phyloP scores from a whole-genome alignment of 2,797 vertebrate species.

The Corythornis leucogaster region DNA sequence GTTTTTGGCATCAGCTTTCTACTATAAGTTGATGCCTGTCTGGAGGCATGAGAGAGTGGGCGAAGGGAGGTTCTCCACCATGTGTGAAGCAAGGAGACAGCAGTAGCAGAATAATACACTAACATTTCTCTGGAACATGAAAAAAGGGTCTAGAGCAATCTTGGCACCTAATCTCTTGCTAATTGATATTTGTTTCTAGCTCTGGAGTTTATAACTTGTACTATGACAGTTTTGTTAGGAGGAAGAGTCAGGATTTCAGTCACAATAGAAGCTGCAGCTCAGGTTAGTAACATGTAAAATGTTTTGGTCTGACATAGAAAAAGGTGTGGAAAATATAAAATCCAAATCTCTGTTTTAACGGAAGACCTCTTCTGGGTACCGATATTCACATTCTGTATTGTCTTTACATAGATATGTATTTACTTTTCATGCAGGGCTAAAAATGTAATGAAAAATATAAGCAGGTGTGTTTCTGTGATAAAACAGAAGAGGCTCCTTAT shows the following conservation, averaged over 20 bases:
- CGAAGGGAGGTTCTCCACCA: slow-evolving; percentile 1
- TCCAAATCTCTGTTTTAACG: not conserved
- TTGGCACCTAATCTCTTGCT: not conserved
- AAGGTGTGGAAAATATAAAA: not conserved
- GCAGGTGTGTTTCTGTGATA: not conserved
- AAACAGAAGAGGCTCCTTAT: not conserved
- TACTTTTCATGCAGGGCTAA: not conserved
- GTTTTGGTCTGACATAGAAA: not conserved
- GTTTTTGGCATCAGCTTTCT: slow-evolving; percentile 53
- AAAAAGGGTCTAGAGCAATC: not conserved
- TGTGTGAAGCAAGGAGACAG: slow-evolving; percentile 2
- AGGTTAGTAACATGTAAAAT: not conserved
- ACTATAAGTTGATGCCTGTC: slow-evolving; percentile 43
- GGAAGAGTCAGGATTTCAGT: not conserved
- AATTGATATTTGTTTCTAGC: not conserved
- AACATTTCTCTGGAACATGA: not conserved
- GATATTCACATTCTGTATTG: not conserved
- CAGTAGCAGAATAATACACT: slow-evolving; percentile 16
- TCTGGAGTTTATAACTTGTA: not conserved
- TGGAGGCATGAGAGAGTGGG: slow-evolving; percentile 54
- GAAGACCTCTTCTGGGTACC: not conserved
- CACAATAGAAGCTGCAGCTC: not conserved
- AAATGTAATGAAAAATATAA: not conserved
- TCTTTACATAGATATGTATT: not conserved
- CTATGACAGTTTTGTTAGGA: not conserved